Evolutionary conservation across 1,140 invertebrate genomes (phyloP), one percentile per base, ranked within the genome.

Genomic region (Aphaenogaster ashmeadi): DNA sequence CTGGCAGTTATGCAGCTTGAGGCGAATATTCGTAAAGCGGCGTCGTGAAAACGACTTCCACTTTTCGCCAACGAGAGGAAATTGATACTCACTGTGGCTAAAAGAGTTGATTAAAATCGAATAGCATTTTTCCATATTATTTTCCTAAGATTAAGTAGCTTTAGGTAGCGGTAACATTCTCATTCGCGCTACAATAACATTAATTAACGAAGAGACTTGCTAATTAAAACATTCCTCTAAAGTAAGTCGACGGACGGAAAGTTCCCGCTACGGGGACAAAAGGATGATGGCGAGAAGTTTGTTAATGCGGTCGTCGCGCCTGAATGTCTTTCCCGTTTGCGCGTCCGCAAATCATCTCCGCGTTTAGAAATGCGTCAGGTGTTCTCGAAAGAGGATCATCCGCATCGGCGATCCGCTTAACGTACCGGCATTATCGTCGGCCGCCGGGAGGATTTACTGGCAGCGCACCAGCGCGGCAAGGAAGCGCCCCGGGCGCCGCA

Each of bases 371-470:
- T 27, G 71, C 66, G 67, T 77, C 50, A 69, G 72, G 58, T 44
- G 33, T 58, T 71, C 56, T 41, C 27, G 56, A 41, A 80, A 72
- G 75, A 90, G 83, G 69, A 90, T 89, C 89, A 89, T 89, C 44
- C 58, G 81, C 75, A 64, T 86, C 83, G 77, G 74, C 69, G 56
- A 78, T 78, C 88, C 78, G 33, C 86, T 86, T 86, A 86, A 81
- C 62, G 50, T 69, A 33, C 5, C 67, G 80, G 67, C 54, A 54
- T 67, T 89, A 90, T 89, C 62, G 47, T 75, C 79, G 79, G 80
- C 33, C 66, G 50, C 52, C 52, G 21, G 62, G 47, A 91, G 88
- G 88, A 93, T 94, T 93, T 93, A 93, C 92, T 80, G 64, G 71
- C 86, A 27, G 6, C 2, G 66, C 21, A 38, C 18, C 56, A 27